Conservation (phyloP, 2,797 vertebrate species). For the Acanthornis magna region DNA sequence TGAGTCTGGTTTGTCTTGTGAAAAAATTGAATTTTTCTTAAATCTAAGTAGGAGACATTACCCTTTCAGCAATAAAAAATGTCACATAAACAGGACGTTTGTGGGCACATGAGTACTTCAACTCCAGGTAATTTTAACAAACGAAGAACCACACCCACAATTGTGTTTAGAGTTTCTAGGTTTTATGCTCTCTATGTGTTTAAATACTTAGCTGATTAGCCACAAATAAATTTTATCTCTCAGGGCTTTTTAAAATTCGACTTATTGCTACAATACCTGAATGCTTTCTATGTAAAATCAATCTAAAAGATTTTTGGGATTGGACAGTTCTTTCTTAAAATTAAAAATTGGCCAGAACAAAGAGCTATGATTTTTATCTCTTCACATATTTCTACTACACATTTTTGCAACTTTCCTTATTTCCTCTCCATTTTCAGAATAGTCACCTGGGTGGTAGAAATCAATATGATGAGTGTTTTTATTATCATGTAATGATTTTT, state of each 20-base stretch:
- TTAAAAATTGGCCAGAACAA: background rate
- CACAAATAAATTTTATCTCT: background rate
- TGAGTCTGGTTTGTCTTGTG: background rate
- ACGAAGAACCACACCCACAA: background rate
- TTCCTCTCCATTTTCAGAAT: background rate
- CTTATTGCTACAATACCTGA: background rate
- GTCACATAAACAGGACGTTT: background rate
- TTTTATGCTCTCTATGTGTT: background rate
- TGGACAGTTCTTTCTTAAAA: background rate
- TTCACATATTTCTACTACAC: background rate
- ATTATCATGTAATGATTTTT: rapidly evolving
- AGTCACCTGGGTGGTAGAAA: background rate
- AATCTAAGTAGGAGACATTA: background rate
- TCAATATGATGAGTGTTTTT: background rate
- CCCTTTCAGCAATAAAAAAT: background rate
- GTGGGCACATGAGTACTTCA: background rate
- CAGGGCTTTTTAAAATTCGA: background rate
- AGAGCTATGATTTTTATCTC: background rate
- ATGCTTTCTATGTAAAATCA: background rate
- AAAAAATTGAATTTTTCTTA: background rate
- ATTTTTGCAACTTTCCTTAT: background rate
- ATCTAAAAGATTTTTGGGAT: background rate
- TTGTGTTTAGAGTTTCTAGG: background rate
- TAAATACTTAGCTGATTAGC: background rate
- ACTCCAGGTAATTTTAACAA: background rate